Conservation (phyloP, 2,888 invertebrate species). For the Urechis unicinctus region DNA sequence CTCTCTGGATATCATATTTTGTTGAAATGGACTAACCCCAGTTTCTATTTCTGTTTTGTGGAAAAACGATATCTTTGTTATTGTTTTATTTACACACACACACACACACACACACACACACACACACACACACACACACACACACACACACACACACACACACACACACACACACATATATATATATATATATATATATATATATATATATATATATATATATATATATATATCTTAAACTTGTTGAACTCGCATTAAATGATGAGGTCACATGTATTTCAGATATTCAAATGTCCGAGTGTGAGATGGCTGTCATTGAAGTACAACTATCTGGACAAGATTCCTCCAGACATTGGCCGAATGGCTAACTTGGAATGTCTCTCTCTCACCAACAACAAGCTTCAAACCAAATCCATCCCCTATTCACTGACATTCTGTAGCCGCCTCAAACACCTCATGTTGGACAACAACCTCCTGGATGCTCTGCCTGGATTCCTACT, state of each 20-base stretch:
- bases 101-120: no score
- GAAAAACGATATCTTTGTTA: no score
- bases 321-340: conserved; percentile 49
- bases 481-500: conserved; percentile 53
- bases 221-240: no score
- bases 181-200: background rate
- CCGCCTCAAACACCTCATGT: conserved; percentile 43
- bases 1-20: no score
- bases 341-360: conserved; percentile 52
- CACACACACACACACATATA: no score
- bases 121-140: no score
- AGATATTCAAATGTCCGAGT: conserved; percentile 52
- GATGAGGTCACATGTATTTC: conserved; percentile 12
- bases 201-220: background rate
- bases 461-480: conserved; percentile 53
- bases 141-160: no score
- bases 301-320: conserved; percentile 50
- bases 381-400: conserved; percentile 52
- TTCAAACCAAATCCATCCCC: conserved; percentile 52
- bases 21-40: no score
- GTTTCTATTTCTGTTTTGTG: no score
- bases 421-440: conserved; percentile 51
- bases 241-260: background rate
- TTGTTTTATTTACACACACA: no score
- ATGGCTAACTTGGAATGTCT: conserved; percentile 49